Evolutionary conservation across 2,113 vertebrate species (phyloP).

Genomic region (Prochilodus magdalenae): DNA sequence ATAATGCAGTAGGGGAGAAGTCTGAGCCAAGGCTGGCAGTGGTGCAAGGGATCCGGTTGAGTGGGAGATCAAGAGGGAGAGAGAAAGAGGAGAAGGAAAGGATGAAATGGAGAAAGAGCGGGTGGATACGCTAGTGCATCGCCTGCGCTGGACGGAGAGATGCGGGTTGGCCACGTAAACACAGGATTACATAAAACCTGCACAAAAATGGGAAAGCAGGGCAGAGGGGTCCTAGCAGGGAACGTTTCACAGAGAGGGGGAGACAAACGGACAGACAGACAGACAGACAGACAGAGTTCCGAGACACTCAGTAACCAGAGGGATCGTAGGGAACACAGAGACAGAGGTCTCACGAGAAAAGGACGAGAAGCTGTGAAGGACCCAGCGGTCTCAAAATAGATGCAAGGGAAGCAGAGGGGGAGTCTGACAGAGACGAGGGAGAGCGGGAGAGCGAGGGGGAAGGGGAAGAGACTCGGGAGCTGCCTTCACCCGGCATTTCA

Average conservation of each 20-base stretch:
- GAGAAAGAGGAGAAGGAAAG: conserved; percentile 9
- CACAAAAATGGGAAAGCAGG: neutral
- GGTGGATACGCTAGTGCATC: neutral
- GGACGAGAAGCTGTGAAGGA: neutral
- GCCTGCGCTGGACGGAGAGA: neutral
- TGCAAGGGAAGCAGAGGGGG: neutral
- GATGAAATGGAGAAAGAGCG: neutral
- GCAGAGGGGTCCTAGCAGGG: neutral
- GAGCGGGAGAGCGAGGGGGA: conserved; percentile 56
- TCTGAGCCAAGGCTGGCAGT: conserved; percentile 42
- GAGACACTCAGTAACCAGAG: too few relatives aligned
- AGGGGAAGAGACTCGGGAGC: conserved; percentile 62
- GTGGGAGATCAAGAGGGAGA: conserved; percentile 29
- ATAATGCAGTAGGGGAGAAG: conserved; percentile 48
- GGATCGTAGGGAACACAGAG: conserved; percentile 11
- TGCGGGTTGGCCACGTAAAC: neutral
- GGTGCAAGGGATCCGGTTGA: conserved; percentile 20
- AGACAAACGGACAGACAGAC: neutral
- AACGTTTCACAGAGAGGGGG: neutral
- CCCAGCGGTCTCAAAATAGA: conserved; percentile 19
- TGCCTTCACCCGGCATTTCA: conserved; percentile 56
- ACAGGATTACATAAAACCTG: neutral
- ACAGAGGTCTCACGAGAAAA: conserved; percentile 16
- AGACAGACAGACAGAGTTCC: neutral
- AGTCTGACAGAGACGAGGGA: conserved; percentile 46